These are phyloP conservation scores for Haliclona indistincta DNA, from an alignment of 37 sponge, comb jelly and placozoan genomes.

Conservation along the genomic window DNA sequence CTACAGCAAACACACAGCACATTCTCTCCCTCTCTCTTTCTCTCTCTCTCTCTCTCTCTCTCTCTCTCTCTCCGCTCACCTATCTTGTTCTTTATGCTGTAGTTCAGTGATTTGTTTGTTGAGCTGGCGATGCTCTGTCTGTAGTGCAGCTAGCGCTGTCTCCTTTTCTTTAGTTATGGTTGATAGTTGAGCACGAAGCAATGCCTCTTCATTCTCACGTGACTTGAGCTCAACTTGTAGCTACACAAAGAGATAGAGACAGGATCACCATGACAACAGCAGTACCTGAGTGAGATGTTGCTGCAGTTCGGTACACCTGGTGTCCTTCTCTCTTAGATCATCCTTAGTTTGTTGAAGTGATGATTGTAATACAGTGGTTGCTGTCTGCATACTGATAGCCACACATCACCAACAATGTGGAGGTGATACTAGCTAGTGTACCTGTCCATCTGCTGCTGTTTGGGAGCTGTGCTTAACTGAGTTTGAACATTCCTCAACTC, in stretches of 20 bases:
- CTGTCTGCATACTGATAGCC: conserved; percentile 31
- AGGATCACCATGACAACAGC: too few relatives aligned
- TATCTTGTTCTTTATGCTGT: conserved; percentile 14
- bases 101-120: conserved; percentile 40
- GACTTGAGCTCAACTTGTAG: too few relatives aligned
- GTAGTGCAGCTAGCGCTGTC: conserved; percentile 25
- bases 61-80: not conserved
- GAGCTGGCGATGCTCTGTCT: conserved; percentile 48
- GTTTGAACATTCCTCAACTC: conserved; percentile 34
- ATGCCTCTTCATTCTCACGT: too few relatives aligned
- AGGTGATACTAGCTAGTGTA: not conserved
- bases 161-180: conserved; percentile 3
- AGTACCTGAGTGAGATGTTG: conserved; percentile 10
- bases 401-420: not conserved
- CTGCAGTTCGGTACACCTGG: conserved; percentile 3
- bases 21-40: too few relatives aligned
- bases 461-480: conserved; percentile 43
- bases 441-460: conserved; percentile 61
- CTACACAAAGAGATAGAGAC: too few relatives aligned
- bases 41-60: too few relatives aligned
- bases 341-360: conserved; percentile 43
- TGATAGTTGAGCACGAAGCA: not conserved
- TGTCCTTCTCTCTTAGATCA: conserved; percentile 40
- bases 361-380: conserved; percentile 13
- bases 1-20: too few relatives aligned